Base-by-base conservation (phyloP, 2,888 invertebrate species). In the Hirtodrosophila histrioides region DNA sequence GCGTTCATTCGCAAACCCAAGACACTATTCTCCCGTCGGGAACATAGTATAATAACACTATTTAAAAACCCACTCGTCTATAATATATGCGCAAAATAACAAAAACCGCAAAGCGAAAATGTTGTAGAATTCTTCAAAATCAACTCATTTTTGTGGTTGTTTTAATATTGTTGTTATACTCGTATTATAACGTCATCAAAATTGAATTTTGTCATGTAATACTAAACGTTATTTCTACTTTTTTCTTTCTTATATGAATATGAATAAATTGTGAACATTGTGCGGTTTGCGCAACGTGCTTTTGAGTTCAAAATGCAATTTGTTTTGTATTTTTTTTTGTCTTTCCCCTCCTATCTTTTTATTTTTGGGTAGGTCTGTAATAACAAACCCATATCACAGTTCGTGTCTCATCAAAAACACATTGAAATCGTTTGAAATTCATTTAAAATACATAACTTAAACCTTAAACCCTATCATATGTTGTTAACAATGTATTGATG, bases 381-480 rank as follows among this genome's bases (percentile, higher is more conserved):
- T 69, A 79, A 69, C 66, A 86, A 75, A 67, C 69, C 48, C 62
- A 62, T 75, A 72, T 66, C 60, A 62, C 11, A 57, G 81, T 71
- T 57, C 60, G 66, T 67, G 82, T 61, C 69, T 67, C 71, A 78
- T 82, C 73, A 81, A 87, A 87, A 82, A 69, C 61, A 43, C 73
- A 87, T 86, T 75, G 63, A 75, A 85, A 75, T 85, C 82, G 50
- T 82, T 82, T 82, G 69, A 87, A 71, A 71, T 84, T 82, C 63
- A 82, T 82, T 82, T 75, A 82, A 82, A 86, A 78, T 33, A 51
- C 82, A 84, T 87, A 80, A 78, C 55, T 77, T 69, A 12, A 39
- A 48, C n/a, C 56, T 62, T 62, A 61, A 53, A 55, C 37, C 64
- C 65, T 75, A 76, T 65, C 76, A 76, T 61, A 76, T 65, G 36